Evolutionary conservation across 2,888 invertebrate species (phyloP), one percentile per base, ranked within the genome.

Genomic region (Teleogryllus oceanicus): DNA sequence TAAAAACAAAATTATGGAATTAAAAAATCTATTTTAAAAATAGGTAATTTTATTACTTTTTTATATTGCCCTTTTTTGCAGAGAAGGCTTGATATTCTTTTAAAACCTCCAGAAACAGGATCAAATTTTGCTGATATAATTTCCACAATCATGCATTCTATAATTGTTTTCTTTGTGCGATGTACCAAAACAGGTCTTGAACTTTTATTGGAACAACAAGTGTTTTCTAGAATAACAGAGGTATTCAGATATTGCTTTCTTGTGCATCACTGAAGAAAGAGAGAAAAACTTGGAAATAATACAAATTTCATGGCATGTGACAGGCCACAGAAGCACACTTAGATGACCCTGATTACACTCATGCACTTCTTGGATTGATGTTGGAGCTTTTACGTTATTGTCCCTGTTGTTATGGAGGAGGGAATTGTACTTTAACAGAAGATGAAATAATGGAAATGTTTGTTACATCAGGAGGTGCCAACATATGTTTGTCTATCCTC

Each of bases 151-250:
- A 83, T 87, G 10, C 82, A 84, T 37, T 84, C 84, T 62, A 84
- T 87, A 49, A 82, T 86, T 20, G 84, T 84, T 24, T 87, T 86
- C 83, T 83, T 85, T 11, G 83, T 86, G n/a, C 84, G 85, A 50
- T 84, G 84, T 80, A 83, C 84, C 8, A 83, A 85, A 80, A 83
- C 84, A 77, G 86, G 86, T 2, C 80, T 86, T 37, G 84, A 85
- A 78, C 82, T 85, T 20, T 83, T 88, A 37, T 78, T 86, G 50
- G 85, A 86, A 75, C 81, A 85, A 2, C 80, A 85, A 21, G 84
- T 86, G 21, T 86, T 87, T 81, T 80, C 83, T 37, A 83, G 84
- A 77, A 80, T 87, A 51, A 83, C 83, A 78, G 82, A 84, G 82
- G 85, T 85, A 82, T 37, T 37, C 8, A 37, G 37, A 37, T 37